These are phyloP conservation scores for Octodonta nipae DNA, from an alignment of 2,888 invertebrate genomes.

Conservation along the genomic window DNA sequence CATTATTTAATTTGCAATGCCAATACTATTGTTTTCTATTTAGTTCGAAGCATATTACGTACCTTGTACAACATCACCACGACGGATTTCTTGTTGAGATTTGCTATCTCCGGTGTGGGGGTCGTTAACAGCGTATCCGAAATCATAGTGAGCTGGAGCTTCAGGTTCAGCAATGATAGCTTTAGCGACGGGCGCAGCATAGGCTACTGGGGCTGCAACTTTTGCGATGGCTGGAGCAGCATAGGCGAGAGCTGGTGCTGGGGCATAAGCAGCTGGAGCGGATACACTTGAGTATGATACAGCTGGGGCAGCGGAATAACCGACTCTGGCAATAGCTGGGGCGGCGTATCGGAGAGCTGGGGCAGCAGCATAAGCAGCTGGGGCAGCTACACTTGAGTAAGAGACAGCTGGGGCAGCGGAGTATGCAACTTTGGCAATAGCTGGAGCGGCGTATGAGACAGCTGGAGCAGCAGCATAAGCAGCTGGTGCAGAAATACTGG, in stretches of 20 bases:
- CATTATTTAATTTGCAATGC: too few species aligned
- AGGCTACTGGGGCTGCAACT: conserved; percentile 13
- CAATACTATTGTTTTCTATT: too few species aligned
- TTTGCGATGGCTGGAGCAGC: conserved; percentile 31
- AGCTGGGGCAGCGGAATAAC: conserved; percentile 17
- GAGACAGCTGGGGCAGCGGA: too few species aligned
- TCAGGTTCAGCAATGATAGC: conserved; percentile 13
- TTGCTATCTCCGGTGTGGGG: conserved; percentile 40
- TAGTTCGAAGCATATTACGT: neutral
- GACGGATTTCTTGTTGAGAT: conserved; percentile 48
- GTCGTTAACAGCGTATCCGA: conserved; percentile 21
- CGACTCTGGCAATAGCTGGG: neutral
- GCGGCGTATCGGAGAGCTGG: conserved; percentile 3
- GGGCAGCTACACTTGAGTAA: conserved; percentile 5
- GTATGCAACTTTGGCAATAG: too few species aligned
- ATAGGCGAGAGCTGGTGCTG: conserved; percentile 2
- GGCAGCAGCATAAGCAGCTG: conserved; percentile 5
- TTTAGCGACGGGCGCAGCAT: conserved; percentile 14
- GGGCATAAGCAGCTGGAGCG: conserved; percentile 17
- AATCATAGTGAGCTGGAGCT: conserved; percentile 23
- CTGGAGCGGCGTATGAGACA: conserved; percentile 6
- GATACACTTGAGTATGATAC: conserved; percentile 21
- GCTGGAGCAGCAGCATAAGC: conserved; percentile 3
- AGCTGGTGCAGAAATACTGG: neutral
- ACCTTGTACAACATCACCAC: conserved; percentile 38